phyloP scores from a whole-genome alignment of 2,797 vertebrate species.

The Erethizon dorsatum region DNA sequence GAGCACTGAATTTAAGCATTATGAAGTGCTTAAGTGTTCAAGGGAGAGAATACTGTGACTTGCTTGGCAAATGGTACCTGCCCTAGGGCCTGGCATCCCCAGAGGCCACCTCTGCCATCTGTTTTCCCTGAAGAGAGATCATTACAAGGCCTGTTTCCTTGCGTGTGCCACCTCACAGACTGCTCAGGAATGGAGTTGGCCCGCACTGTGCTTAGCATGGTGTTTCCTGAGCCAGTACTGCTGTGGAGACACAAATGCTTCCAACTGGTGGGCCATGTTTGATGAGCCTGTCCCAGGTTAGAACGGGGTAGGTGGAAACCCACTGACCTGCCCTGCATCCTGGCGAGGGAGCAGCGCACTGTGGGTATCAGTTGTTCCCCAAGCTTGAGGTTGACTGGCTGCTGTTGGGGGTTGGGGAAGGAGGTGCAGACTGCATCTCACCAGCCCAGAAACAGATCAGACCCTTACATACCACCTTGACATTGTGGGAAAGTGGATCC shows the following conservation, averaged over 20 bases:
- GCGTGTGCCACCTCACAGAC: fast-evolving
- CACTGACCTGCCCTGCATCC: too few relatives aligned
- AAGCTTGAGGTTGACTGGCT: neutral
- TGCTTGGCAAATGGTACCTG: neutral
- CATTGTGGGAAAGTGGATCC: neutral
- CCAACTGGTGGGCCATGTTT: too few relatives aligned
- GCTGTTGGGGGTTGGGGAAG: neutral
- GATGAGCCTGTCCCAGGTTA: neutral
- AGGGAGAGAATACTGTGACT: neutral
- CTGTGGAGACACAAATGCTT: neutral
- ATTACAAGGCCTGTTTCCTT: neutral
- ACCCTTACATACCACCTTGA: neutral
- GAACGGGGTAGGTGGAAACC: neutral
- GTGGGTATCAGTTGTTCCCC: fast-evolving
- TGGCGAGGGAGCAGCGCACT: too few relatives aligned
- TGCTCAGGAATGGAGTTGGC: neutral
- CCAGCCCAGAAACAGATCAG: neutral
- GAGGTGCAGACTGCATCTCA: neutral
- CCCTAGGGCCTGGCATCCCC: neutral
- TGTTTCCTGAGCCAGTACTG: neutral
- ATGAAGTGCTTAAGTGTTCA: neutral
- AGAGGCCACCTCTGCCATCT: neutral
- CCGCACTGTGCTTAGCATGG: neutral
- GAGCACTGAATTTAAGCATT: neutral
- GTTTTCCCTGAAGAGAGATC: fast-evolving